Conservation (phyloP, 2,113 vertebrate genomes). For the Rhinichthys klamathensis region DNA sequence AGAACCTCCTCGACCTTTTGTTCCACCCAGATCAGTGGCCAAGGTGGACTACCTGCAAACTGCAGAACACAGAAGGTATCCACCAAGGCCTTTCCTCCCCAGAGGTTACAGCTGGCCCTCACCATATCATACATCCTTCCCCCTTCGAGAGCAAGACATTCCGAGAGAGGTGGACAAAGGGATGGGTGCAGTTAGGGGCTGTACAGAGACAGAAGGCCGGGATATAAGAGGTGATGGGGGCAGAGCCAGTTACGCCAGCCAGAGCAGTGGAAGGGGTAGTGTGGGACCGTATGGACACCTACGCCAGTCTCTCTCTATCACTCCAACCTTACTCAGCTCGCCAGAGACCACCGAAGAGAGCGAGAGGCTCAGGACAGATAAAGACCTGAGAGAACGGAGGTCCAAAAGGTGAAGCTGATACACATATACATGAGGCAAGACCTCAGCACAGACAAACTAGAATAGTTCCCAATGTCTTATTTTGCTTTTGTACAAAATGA, state of each 20-base stretch:
- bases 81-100: slow-evolving; percentile 71
- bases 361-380: slow-evolving; percentile 66
- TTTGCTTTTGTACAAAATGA: not conserved
- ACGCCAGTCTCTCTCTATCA: slow-evolving; percentile 76
- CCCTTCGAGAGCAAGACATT: slow-evolving; percentile 62
- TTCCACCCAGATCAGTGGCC: slow-evolving; percentile 63
- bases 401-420: slow-evolving; percentile 76
- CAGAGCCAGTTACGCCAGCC: slow-evolving; percentile 78
- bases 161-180: slow-evolving; percentile 64
- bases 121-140: slow-evolving; percentile 67
- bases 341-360: slow-evolving; percentile 78
- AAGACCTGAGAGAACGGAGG: slow-evolving; percentile 65
- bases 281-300: slow-evolving; percentile 68
- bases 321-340: slow-evolving; percentile 79
- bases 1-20: slow-evolving; percentile 59
- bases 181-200: slow-evolving; percentile 5
- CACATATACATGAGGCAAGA: slow-evolving; percentile 52
- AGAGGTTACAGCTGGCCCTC: slow-evolving; percentile 80
- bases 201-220: slow-evolving; percentile 60
- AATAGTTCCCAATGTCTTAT: slow-evolving; percentile 57
- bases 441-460: slow-evolving; percentile 50
- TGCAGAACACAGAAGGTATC: slow-evolving; percentile 65
- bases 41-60: slow-evolving; percentile 63
- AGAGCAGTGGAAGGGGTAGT: slow-evolving; percentile 80
- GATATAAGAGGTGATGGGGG: slow-evolving; percentile 67